Evolutionary conservation across 2,888 invertebrate species (phyloP).

Genomic region (Galerucella nymphaeae): DNA sequence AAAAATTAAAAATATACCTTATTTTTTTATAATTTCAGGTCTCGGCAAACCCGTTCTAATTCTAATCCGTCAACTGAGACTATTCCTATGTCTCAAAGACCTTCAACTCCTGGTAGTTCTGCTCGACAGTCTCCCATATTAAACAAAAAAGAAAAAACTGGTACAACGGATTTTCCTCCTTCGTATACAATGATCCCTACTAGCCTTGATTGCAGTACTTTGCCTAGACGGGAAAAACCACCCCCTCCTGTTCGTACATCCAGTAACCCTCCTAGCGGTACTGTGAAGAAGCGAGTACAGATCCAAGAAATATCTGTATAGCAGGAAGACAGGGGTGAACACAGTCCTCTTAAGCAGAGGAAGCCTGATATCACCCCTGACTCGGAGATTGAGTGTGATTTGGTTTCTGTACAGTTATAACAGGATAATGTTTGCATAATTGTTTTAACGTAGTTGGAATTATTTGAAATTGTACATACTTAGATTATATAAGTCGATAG

Average conservation of each 20-base stretch:
- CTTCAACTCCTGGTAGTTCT: constrained; percentile 62
- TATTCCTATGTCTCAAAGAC: constrained; percentile 63
- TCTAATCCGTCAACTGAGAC: constrained; percentile 62
- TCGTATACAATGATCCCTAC: constrained; percentile 67
- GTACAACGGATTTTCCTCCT: constrained; percentile 63
- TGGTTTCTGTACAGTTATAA: constrained; percentile 63
- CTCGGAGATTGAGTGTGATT: constrained; percentile 58
- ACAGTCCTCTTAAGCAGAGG: constrained; percentile 37
- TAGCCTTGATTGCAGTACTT: constrained; percentile 55
- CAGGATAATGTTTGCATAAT: constrained; percentile 54
- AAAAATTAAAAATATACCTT: not conserved
- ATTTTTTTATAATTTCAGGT: constrained; percentile 29
- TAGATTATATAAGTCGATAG: constrained; percentile 17
- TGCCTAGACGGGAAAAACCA: constrained; percentile 59
- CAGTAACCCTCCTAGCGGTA: constrained; percentile 65
- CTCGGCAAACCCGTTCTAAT: constrained; percentile 53
- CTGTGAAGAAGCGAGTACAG: constrained; percentile 81
- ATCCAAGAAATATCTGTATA: constrained; percentile 86
- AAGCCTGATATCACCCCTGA: constrained; percentile 57
- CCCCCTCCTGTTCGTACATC: constrained; percentile 63
- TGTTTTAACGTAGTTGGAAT: constrained; percentile 41
- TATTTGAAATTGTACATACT: constrained; percentile 26
- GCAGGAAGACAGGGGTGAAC: constrained; percentile 57
- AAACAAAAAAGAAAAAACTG: constrained; percentile 54
- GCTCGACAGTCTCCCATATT: constrained; percentile 60